Evolutionary conservation across 2,888 invertebrate genomes (phyloP), one percentile per base, ranked within the genome.

Genomic region (Chorisops tibialis): DNA sequence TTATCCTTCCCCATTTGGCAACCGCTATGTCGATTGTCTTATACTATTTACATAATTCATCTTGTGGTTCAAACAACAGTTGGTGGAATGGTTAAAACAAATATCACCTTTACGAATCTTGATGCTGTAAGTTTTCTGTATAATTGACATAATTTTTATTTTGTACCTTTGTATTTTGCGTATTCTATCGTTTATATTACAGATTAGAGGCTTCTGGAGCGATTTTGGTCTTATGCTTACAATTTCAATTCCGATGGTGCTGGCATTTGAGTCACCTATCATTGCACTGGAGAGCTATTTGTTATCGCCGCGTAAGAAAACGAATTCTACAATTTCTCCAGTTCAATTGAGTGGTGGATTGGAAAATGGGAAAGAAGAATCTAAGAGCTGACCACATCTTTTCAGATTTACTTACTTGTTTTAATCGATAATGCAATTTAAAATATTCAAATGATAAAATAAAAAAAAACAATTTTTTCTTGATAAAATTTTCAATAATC

Each of bases 221-320:
- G 78, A 81, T 70, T 76, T 79, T 54, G 72, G 78, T 24, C 69
- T 77, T 7, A 72, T 76, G 9, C 65, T 79, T 43, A 68, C 73
- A 2, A 59, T 77, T 4, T 76, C 80, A 7, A 71, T 78, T 21
- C 72, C 80, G 56, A 79, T 78, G 66, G 76, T 77, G 2, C 67
- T 81, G 61, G 74, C 79, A 14, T 81, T 81, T 65, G 81, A 81
- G 68, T 73, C 80, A 0, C 81, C 81, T 4, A 74, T 80, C 63
- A 67, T 79, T 49, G 74, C 76, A 37, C 72, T 81, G 49, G 81
- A 80, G 66, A 79, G 77, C 67, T 71, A 76, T 9, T 73, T 76
- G 30, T 75, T 76, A 37, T 70, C 70, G 14, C 61, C 62, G 9
- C 65, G 68, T 11, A 45, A 5, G 4, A 49, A 14, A 30, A 30